Conservation (phyloP, 2,888 invertebrate species). For the Colostygia pectinataria region DNA sequence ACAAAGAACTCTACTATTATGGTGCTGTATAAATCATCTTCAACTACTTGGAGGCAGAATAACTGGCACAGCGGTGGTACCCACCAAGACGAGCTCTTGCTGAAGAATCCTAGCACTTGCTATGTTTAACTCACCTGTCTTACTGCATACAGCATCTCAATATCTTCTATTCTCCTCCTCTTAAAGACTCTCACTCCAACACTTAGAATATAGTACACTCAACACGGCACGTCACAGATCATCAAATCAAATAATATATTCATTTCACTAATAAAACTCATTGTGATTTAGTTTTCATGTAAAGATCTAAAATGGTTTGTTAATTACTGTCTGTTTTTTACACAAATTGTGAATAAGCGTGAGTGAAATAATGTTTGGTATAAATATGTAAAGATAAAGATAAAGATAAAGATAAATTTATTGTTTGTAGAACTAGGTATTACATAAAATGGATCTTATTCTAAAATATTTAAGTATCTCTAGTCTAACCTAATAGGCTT, state of each 20-base stretch:
- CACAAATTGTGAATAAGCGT: neutral
- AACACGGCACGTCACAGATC: conserved; percentile 9
- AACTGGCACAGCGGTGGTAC: too few relatives aligned
- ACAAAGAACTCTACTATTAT: too few relatives aligned
- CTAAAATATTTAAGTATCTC: too few relatives aligned
- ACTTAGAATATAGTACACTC: neutral
- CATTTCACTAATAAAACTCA: conserved; percentile 17
- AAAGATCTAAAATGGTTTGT: conserved; percentile 10
- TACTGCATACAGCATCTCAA: conserved; percentile 72
- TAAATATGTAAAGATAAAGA: too few relatives aligned
- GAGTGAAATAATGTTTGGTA: conserved; percentile 11
- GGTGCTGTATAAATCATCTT: too few relatives aligned
- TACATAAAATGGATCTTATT: too few relatives aligned
- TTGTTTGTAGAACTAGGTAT: too few relatives aligned
- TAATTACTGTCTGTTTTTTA: conserved; percentile 1
- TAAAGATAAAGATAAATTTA: too few relatives aligned
- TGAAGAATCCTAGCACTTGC: too few relatives aligned
- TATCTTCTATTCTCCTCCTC: conserved; percentile 44
- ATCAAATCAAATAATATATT: conserved; percentile 9
- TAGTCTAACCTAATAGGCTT: too few relatives aligned
- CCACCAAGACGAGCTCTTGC: too few relatives aligned
- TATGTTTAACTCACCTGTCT: conserved; percentile 76
- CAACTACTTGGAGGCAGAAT: too few relatives aligned
- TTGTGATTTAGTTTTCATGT: conserved; percentile 16
- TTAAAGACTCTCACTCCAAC: conserved; percentile 23